phyloP scores from a whole-genome alignment of 2,888 invertebrate species.

The Meiosimyza platycephala region DNA sequence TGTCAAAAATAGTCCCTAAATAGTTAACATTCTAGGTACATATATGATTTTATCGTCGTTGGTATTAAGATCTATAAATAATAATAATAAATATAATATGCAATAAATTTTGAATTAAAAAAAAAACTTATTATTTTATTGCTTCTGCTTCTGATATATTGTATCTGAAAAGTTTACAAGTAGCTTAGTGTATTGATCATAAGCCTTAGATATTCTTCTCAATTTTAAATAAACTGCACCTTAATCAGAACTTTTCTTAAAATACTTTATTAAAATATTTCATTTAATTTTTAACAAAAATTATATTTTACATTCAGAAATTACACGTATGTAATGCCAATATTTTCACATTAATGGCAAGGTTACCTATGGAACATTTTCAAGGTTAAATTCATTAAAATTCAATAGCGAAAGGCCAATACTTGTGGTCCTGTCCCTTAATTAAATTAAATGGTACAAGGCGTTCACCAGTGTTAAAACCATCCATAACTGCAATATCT shows the following conservation, averaged over 20 bases:
- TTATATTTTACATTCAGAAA: too few species aligned
- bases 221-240: neutral
- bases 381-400: constrained; percentile 49
- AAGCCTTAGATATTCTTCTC: too few species aligned
- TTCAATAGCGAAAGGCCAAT: constrained; percentile 64
- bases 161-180: too few species aligned
- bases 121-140: neutral
- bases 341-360: neutral
- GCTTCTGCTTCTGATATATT: too few species aligned
- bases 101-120: too few species aligned
- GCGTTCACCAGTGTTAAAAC: constrained; percentile 67
- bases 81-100: too few species aligned
- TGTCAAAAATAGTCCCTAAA: too few species aligned
- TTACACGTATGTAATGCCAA: too few species aligned
- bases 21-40: too few species aligned
- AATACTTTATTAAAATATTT: constrained; percentile 14
- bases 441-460: constrained; percentile 58
- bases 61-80: too few species aligned
- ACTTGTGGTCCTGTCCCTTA: constrained; percentile 62
- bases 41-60: too few species aligned
- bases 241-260: constrained; percentile 15
- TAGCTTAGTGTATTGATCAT: too few species aligned
- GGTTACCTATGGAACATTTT: neutral
- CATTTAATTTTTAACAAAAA: neutral
- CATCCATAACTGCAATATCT: constrained; percentile 68